A percentile compares a stretch with the other conserved stretches of the same genome.
These are phyloP conservation scores for Philereme vetulata DNA, from an alignment of 2,888 invertebrate species.

Conservation along the genomic window DNA sequence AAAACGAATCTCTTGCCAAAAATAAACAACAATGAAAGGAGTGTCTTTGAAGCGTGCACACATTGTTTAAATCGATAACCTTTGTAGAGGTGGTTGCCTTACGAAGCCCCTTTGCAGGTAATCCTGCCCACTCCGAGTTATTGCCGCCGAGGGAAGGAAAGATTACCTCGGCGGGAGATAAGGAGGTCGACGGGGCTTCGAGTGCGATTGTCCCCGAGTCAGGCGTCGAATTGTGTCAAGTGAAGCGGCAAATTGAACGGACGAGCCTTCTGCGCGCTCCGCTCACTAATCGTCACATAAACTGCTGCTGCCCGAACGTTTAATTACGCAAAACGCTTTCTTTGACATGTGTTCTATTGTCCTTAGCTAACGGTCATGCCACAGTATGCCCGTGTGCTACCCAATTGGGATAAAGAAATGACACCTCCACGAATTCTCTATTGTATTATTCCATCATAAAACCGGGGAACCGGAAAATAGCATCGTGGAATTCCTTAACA, in stretches of 20 bases:
- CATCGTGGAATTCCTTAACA: conserved; percentile 17
- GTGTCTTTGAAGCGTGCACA: conserved; percentile 66
- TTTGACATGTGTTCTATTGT: conserved; percentile 49
- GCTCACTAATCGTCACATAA: conserved; percentile 82
- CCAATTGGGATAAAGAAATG: conserved; percentile 11
- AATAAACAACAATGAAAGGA: conserved; percentile 60
- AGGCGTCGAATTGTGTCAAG: conserved; percentile 84
- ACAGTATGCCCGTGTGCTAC: conserved; percentile 11
- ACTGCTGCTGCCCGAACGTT: conserved; percentile 74
- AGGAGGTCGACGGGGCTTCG: conserved; percentile 82
- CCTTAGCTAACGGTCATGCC: conserved; percentile 35
- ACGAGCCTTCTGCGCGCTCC: conserved; percentile 78
- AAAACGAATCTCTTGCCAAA: conserved; percentile 41
- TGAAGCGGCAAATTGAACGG: conserved; percentile 84
- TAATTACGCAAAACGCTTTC: conserved; percentile 76
- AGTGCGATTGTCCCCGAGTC: conserved; percentile 84
- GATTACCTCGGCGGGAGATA: conserved; percentile 84
- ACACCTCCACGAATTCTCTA: conserved; percentile 18
- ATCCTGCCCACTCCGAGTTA: conserved; percentile 84
- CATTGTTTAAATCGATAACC: conserved; percentile 81
- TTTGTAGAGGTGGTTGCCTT: conserved; percentile 78
- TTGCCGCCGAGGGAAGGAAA: conserved; percentile 83
- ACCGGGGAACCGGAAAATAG: conserved; percentile 23
- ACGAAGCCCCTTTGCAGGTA: conserved; percentile 81
- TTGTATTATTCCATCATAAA: conserved; percentile 19